Base-by-base conservation (phyloP, 2,888 invertebrate species). In the Andrena dorsata region DNA sequence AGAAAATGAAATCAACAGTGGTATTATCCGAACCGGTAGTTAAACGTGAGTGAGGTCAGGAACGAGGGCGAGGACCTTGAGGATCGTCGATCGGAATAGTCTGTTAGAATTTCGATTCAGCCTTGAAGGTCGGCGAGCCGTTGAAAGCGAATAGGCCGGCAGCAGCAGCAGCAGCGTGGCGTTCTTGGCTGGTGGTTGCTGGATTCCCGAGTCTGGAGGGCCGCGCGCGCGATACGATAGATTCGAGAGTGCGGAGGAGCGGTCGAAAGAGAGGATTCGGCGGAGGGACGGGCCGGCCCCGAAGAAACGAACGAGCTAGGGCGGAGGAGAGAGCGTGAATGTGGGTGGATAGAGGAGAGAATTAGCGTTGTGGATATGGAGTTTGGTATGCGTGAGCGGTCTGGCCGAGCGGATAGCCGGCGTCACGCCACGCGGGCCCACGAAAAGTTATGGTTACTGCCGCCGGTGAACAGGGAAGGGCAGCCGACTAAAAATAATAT, bases 401-500 rank as follows among this genome's bases (percentile, higher is more conserved):
- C 75, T 69, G 86, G 64, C 72, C 88, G 89, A 92, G 87, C 89
- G 90, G 92, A 93, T 93, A 91, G 92, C 89, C 90, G 86, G 88
- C 92, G 91, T 92, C 92, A 92, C 91, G 93, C 91, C 90, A 92
- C 87, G 86, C 90, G 89, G 89, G 86, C 86, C 85, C 86, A 78
- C 90, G 88, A 90, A 91, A 93, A 93, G 88, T 93, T 93, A 93
- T 92, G 92, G 92, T 92, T 90, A 92, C 92, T 90, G 92, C 90
- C 90, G 85, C 76, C 89, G 87, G 86, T 80, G 85, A 91, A 89
- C 88, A 87, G 89, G 86, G 79, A 86, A 76, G 84, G 82, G 82
- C 80, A 56, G 76, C 78, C 81, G 85, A 90, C 90, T 91, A 92
- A 93, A 92, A 93, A 93, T 93, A 93, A 93, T 92, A 92, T 91